phyloP scores from a whole-genome alignment of 1,140 invertebrate species.

The Octopus bimaculoides region DNA sequence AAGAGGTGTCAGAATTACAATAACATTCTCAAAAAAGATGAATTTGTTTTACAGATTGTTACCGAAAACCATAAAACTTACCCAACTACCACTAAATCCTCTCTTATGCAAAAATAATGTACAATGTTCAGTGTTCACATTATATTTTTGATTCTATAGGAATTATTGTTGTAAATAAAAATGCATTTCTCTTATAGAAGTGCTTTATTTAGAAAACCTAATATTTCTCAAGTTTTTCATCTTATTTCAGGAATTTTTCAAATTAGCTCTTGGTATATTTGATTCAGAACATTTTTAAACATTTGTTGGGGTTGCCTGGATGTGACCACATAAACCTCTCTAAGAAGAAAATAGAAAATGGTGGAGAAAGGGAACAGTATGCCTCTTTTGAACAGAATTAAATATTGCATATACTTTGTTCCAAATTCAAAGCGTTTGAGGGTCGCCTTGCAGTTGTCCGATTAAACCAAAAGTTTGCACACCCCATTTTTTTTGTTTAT shows the following conservation, averaged over 20 bases:
- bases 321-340: background rate
- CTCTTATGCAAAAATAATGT: no score
- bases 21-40: no score
- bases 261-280: background rate
- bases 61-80: no score
- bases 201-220: background rate
- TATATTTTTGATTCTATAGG: background rate
- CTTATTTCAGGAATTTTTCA: background rate
- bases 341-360: background rate
- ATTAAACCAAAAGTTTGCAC: background rate
- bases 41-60: no score
- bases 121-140: no score
- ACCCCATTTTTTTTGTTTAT: background rate
- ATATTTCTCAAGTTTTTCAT: background rate
- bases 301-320: background rate
- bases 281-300: background rate
- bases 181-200: background rate
- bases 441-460: background rate
- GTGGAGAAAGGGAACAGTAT: background rate
- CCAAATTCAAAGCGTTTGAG: background rate
- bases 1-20: no score
- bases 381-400: background rate
- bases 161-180: slow-evolving; percentile 4
- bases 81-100: no score
- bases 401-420: background rate